phyloP scores from a whole-genome alignment of 2,888 invertebrate genomes.

The Drosophila borborema region DNA sequence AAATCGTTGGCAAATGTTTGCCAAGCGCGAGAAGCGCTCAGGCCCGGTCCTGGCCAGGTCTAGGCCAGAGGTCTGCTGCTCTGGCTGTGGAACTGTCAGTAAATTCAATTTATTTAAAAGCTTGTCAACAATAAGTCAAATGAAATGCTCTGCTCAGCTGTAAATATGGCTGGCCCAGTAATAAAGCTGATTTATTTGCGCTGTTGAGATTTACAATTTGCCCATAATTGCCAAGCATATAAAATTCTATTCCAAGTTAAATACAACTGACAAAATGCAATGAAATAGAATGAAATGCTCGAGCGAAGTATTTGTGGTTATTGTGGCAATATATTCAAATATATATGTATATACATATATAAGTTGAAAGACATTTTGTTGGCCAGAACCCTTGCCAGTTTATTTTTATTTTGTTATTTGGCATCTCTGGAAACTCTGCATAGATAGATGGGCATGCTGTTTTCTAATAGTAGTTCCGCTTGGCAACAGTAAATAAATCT shows the following conservation, averaged over 20 bases:
- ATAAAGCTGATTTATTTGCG: conserved; percentile 82
- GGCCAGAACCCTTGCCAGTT: conserved; percentile 16
- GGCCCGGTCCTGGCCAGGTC: conserved; percentile 13
- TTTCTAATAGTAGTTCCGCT: conserved; percentile 50
- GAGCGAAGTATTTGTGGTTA: conserved; percentile 57
- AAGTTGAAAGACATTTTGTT: conserved; percentile 53
- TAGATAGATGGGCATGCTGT: conserved; percentile 35
- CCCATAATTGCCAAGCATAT: conserved; percentile 48
- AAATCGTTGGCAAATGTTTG: conserved; percentile 67
- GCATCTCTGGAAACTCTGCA: not conserved
- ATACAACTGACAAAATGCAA: conserved; percentile 34
- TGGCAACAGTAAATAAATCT: conserved; percentile 61
- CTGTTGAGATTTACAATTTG: conserved; percentile 70
- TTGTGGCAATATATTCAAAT: conserved; percentile 66
- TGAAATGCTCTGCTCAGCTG: conserved; percentile 67
- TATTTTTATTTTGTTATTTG: conserved; percentile 4
- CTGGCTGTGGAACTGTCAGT: conserved; percentile 51
- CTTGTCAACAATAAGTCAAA: conserved; percentile 81
- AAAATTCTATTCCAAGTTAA: conserved; percentile 45
- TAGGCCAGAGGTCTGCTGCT: conserved; percentile 18
- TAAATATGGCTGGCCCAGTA: conserved; percentile 68
- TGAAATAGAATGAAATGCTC: conserved; percentile 43
- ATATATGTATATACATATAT: conserved; percentile 50
- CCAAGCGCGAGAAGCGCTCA: conserved; percentile 34
- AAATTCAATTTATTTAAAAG: conserved; percentile 84